Percentiles rank a stretch among this genome's conserved stretches.
phyloP scores from a whole-genome alignment of 2,113 vertebrate species.

The Limanda limanda region DNA sequence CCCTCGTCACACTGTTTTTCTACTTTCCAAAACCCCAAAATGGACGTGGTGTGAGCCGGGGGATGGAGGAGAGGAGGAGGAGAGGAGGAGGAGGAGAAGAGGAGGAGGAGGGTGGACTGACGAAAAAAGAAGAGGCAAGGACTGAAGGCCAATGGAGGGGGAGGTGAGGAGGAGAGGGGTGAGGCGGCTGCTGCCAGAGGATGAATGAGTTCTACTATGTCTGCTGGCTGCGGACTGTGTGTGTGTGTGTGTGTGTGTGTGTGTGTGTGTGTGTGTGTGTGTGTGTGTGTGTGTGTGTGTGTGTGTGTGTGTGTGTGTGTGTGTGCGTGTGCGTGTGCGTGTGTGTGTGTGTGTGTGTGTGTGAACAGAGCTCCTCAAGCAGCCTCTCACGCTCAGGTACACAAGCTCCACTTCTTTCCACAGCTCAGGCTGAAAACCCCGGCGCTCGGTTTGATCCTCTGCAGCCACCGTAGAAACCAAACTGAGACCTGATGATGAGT shows the following conservation, averaged over 20 bases:
- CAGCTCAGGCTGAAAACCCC: conserved; percentile 34
- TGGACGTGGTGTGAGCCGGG: conserved; percentile 56
- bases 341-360: conserved; percentile 34
- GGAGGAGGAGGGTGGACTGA: conserved; percentile 36
- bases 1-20: conserved; percentile 60
- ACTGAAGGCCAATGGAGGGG: conserved; percentile 55
- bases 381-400: conserved; percentile 70
- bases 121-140: conserved; percentile 62
- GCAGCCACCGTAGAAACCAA: conserved; percentile 40
- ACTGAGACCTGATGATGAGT: not conserved
- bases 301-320: conserved; percentile 24
- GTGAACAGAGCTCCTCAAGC: conserved; percentile 66
- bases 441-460: conserved; percentile 43
- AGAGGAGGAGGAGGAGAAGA: not conserved
- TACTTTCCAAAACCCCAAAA: conserved; percentile 66
- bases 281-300: conserved; percentile 8
- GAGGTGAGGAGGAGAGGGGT: conserved; percentile 2
- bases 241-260: conserved; percentile 15
- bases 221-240: conserved; percentile 52
- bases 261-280: conserved; percentile 40
- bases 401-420: conserved; percentile 67
- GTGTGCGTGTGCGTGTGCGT: conserved; percentile 32
- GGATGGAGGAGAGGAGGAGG: conserved; percentile 25
- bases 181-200: conserved; percentile 45
- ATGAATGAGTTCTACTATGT: conserved; percentile 81